These are phyloP conservation scores for Buteo buteo DNA, from an alignment of 2,113 vertebrate species.

Conservation along the genomic window DNA sequence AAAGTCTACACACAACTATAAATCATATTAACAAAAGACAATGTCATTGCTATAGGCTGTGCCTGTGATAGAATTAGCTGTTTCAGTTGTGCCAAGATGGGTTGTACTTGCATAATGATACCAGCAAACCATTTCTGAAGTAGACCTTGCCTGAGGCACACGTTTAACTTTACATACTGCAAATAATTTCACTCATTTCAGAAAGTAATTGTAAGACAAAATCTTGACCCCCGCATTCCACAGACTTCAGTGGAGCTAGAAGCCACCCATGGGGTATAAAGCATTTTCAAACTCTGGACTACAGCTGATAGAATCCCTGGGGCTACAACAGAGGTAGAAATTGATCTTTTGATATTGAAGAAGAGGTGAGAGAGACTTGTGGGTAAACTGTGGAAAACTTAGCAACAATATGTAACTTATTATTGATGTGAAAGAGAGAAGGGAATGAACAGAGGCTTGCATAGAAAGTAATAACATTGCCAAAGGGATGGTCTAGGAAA, in stretches of 20 bases:
- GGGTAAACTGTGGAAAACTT: background rate
- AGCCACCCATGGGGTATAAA: background rate
- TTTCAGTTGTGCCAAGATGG: background rate
- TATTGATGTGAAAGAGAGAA: background rate
- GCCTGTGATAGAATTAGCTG: background rate
- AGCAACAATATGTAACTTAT: background rate
- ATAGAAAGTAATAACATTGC: background rate
- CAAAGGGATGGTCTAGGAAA: background rate
- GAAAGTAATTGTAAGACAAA: background rate
- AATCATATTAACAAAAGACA: background rate
- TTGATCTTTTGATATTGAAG: constrained; percentile 10
- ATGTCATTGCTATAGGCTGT: background rate
- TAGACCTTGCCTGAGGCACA: background rate
- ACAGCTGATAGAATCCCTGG: background rate
- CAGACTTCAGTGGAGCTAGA: background rate
- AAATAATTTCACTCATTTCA: constrained; percentile 14
- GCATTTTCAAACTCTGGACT: background rate
- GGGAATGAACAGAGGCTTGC: background rate
- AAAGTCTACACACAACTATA: background rate
- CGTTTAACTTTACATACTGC: background rate
- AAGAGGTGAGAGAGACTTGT: background rate
- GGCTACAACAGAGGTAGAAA: background rate
- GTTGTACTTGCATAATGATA: background rate
- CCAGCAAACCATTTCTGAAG: constrained; percentile 3
- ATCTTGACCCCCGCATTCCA: background rate